Conservation (phyloP, 2,113 vertebrate genomes). For the Cromileptes altivelis region DNA sequence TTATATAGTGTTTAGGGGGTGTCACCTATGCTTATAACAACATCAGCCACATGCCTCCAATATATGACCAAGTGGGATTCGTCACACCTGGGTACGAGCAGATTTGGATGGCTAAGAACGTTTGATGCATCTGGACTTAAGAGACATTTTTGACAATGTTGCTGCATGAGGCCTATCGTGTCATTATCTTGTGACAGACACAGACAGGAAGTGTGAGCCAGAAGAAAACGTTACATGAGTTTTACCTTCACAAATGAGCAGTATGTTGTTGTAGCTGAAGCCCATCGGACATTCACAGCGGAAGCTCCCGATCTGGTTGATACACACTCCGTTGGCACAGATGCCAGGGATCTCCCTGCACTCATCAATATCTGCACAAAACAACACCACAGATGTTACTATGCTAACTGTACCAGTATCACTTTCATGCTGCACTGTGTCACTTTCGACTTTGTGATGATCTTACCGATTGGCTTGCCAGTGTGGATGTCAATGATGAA, state of each 20-base stretch:
- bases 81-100: too few species aligned
- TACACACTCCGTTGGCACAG: slow-evolving; percentile 91
- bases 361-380: slow-evolving; percentile 91
- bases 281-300: slow-evolving; percentile 94
- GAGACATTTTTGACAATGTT: too few species aligned
- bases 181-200: too few species aligned
- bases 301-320: slow-evolving; percentile 97
- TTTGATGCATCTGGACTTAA: too few species aligned
- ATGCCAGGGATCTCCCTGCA: slow-evolving; percentile 93
- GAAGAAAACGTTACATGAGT: too few species aligned
- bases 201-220: too few species aligned
- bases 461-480: slow-evolving; percentile 91
- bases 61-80: too few species aligned
- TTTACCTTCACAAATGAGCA: slow-evolving; percentile 94
- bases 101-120: too few species aligned
- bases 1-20: too few species aligned
- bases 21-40: too few species aligned
- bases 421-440: neutral
- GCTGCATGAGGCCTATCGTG: too few species aligned
- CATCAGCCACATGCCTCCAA: too few species aligned
- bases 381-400: neutral
- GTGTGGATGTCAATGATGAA: slow-evolving; percentile 95
- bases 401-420: neutral
- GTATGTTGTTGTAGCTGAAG: slow-evolving; percentile 93
- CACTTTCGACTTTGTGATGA: neutral